These are phyloP conservation scores for Salvelinus fontinalis DNA, from an alignment of 2,113 vertebrate genomes.

Conservation along the genomic window DNA sequence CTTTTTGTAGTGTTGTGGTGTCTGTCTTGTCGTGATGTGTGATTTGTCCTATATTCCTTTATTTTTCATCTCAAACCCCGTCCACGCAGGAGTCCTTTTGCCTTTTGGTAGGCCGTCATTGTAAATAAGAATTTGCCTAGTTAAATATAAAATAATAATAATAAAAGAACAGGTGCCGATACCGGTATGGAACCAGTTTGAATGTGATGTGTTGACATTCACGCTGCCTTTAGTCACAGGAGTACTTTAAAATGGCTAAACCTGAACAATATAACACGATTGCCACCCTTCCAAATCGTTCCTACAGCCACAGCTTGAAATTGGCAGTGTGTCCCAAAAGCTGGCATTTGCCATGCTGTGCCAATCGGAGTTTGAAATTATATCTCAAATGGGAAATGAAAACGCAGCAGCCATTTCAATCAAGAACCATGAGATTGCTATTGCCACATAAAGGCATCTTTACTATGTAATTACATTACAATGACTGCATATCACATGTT, in stretches of 20 bases:
- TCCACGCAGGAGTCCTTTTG: no score
- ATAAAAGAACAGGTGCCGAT: not conserved
- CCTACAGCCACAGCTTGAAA: not conserved
- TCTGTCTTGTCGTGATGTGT: no score
- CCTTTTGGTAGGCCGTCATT: no score
- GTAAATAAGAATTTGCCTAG: no score
- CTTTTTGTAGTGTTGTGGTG: no score
- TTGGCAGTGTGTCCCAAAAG: not conserved
- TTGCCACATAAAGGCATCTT: no score
- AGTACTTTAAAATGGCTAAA: not conserved
- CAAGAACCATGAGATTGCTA: not conserved
- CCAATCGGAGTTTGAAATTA: no score
- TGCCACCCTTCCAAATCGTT: not conserved
- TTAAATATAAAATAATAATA: no score
- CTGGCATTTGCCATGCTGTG: not conserved
- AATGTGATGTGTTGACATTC: not conserved
- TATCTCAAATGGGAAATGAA: not conserved
- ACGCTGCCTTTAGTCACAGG: not conserved
- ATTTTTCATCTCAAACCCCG: no score
- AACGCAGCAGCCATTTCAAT: not conserved
- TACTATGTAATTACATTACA: no score
- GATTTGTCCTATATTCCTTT: no score
- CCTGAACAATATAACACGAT: not conserved
- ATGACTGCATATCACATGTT: no score
- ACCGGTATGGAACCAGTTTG: not conserved